Percentiles rank a stretch among this genome's conserved stretches.
Evolutionary conservation across 2,888 invertebrate species (phyloP).

Genomic region (Sarcophaga rosellei): DNA sequence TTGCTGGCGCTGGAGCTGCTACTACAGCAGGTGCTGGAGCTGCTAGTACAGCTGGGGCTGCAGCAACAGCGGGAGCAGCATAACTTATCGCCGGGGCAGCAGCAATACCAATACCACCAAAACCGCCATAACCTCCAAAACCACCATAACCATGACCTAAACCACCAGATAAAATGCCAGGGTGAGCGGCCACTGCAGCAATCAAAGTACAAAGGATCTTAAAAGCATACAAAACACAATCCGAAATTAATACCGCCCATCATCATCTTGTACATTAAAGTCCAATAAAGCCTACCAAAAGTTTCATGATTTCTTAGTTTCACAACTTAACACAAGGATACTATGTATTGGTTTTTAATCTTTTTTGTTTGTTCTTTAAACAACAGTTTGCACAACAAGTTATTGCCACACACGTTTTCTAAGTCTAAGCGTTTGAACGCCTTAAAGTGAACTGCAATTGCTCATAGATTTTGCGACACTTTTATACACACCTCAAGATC

Average conservation of each 20-base stretch:
- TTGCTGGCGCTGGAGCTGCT: slow-evolving; percentile 61
- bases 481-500: slow-evolving; percentile 57
- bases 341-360: neutral
- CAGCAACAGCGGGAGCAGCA: slow-evolving; percentile 73
- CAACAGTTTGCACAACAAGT: neutral
- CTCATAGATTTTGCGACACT: slow-evolving; percentile 65
- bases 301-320: slow-evolving; percentile 48
- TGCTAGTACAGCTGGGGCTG: slow-evolving; percentile 65
- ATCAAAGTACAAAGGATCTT: slow-evolving; percentile 75
- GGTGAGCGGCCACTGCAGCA: slow-evolving; percentile 73
- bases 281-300: slow-evolving; percentile 50
- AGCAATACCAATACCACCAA: slow-evolving; percentile 66
- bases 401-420: slow-evolving; percentile 53
- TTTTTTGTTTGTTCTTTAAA: neutral
- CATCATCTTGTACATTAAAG: neutral
- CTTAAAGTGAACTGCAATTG: slow-evolving; percentile 60
- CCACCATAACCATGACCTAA: slow-evolving; percentile 21
- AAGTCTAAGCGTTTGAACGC: slow-evolving; percentile 55
- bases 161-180: slow-evolving; percentile 74
- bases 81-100: slow-evolving; percentile 74
- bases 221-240: slow-evolving; percentile 22
- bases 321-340: neutral
- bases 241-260: neutral
- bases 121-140: slow-evolving; percentile 46
- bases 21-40: slow-evolving; percentile 71